These are phyloP conservation scores for Sorex maritimensis DNA, from an alignment of 2,797 vertebrate species.

Conservation along the genomic window DNA sequence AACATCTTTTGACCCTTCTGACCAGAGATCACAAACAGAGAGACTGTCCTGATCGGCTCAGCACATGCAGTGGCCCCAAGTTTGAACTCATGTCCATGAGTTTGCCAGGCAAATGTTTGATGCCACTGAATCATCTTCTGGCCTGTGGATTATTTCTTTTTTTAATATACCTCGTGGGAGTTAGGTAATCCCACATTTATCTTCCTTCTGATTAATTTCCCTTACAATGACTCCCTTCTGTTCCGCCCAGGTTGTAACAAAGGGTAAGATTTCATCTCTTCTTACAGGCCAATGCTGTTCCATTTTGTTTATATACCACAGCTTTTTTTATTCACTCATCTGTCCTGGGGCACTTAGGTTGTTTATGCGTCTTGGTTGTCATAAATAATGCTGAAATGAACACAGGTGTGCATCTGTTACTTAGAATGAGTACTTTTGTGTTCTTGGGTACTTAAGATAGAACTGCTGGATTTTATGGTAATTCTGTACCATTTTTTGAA, in stretches of 20 bases:
- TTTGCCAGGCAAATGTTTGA: too few relatives aligned
- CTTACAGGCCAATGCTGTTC: neutral
- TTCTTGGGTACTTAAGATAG: slow-evolving; percentile 24
- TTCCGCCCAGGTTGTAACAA: neutral
- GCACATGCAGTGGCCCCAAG: too few relatives aligned
- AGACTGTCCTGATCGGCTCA: too few relatives aligned
- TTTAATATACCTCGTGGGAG: neutral
- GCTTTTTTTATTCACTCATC: neutral
- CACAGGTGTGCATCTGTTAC: neutral
- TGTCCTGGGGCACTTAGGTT: too few relatives aligned
- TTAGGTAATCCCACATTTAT: neutral
- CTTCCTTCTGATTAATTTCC: slow-evolving; percentile 14
- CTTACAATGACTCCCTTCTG: neutral
- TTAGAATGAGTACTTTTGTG: neutral
- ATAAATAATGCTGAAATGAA: neutral
- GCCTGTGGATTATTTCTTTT: neutral
- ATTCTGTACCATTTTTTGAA: neutral
- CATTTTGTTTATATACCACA: neutral
- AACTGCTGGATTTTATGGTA: neutral
- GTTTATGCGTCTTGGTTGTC: neutral
- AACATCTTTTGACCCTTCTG: too few relatives aligned
- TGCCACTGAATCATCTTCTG: neutral
- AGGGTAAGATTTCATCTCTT: neutral
- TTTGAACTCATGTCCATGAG: too few relatives aligned
- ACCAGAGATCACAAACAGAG: too few relatives aligned